These are phyloP conservation scores for Arctia plantaginis DNA, from an alignment of 2,888 invertebrate species.

Conservation along the genomic window DNA sequence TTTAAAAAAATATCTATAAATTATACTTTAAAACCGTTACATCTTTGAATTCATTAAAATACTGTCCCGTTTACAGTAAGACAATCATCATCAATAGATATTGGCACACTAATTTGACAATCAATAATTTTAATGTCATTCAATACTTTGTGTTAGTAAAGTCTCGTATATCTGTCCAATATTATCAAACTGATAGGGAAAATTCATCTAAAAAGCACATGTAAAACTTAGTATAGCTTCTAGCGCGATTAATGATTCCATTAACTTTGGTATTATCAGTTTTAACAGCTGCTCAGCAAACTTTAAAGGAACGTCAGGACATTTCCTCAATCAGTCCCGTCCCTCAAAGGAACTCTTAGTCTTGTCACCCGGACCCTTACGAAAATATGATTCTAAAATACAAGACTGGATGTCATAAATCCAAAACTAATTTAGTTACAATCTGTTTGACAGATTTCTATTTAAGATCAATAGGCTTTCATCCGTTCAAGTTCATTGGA, in stretches of 20 bases:
- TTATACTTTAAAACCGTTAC: slow-evolving; percentile 34
- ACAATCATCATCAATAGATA: slow-evolving; percentile 28
- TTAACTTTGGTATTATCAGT: slow-evolving; percentile 46
- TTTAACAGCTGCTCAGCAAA: slow-evolving; percentile 28
- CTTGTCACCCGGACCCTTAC: slow-evolving; percentile 24
- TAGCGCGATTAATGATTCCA: slow-evolving; percentile 26
- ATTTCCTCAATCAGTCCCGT: slow-evolving; percentile 31
- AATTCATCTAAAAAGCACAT: slow-evolving; percentile 36
- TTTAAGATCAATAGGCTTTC: slow-evolving; percentile 9
- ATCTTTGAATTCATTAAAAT: slow-evolving; percentile 43
- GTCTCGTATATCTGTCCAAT: slow-evolving; percentile 21
- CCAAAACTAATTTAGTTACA: slow-evolving; percentile 35
- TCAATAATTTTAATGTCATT: slow-evolving; percentile 18
- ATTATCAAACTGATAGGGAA: slow-evolving; percentile 13
- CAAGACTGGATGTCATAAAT: slow-evolving; percentile 33
- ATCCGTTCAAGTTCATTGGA: slow-evolving; percentile 54
- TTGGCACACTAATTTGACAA: slow-evolving; percentile 48
- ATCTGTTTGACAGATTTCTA: slow-evolving; percentile 18
- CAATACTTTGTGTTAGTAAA: slow-evolving; percentile 35
- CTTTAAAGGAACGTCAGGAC: slow-evolving; percentile 34
- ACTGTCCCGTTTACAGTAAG: slow-evolving; percentile 34
- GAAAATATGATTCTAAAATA: slow-evolving; percentile 30
- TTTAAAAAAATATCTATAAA: slow-evolving; percentile 31
- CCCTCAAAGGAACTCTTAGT: slow-evolving; percentile 34
- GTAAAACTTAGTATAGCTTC: slow-evolving; percentile 23